Base-by-base conservation (phyloP, 2,888 invertebrate genomes). In the Chaitophorus viminalis region DNA sequence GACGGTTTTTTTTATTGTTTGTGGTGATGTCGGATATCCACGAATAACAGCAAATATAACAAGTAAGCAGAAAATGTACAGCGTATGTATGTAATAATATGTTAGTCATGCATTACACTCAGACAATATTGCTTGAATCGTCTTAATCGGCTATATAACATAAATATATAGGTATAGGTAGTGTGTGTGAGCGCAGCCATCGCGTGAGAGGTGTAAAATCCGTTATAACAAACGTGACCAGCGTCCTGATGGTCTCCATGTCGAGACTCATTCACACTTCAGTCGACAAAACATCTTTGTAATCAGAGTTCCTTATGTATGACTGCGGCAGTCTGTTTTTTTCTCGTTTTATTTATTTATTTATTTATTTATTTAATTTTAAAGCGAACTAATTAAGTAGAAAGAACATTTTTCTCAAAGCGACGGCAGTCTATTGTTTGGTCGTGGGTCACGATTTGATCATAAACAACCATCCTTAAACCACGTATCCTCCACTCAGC, bases 171-270 rank as follows among this genome's bases (percentile, higher is more conserved):
- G 2, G 11, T 46, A 46, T 14, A 46, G 46, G 46, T 14, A 14
- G 46, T 14, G 46, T 46, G 14, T 46, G n/a, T 68, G 11, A 8
- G n/a, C 4, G 70, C 70, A 25, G n/a, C 46, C 29, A 25, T 3
- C 25, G 39, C 14, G 39, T 9, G 77, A 54, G 54, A 54, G 70
- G 31, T 65, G 68, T 46, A 87, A 74, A 87, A 87, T 72, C 87
- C 31, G 54, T 60, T 17, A 54, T 46, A 25, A 5, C 39, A 60
- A 87, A 87, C 87, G 87, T 87, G 87, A 87, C 87, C 79, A 14
- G 87, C 74, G 79, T 87, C 81, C 87, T 75, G 79, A 81, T 75
- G 79, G 74, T 31, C 21, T 77, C 29, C 75, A 36, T 36, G 29
- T 46, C 82, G 70, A 46, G 46, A 60, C 54, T 65, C 75, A 21